Evolutionary conservation across 1,140 invertebrate species (phyloP).

Genomic region (Eriocheir sinensis): DNA sequence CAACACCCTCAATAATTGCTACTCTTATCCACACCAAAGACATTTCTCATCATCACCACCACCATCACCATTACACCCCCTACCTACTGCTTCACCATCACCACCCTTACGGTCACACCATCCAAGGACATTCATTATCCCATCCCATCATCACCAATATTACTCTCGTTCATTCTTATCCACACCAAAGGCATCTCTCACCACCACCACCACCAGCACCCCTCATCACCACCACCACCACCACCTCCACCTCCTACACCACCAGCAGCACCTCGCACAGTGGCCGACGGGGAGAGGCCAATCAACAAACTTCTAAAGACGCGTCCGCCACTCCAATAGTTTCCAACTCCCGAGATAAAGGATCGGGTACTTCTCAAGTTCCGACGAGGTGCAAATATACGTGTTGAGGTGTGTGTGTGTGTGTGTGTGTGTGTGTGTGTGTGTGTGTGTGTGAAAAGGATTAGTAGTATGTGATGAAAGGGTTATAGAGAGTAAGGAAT

Average conservation of each 20-base stretch:
- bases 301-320: conserved; percentile 16
- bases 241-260: background rate
- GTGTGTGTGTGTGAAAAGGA: background rate
- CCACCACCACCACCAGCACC: background rate
- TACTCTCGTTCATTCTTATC: too few relatives aligned
- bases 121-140: too few relatives aligned
- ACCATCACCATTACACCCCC: too few relatives aligned
- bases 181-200: too few relatives aligned
- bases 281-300: background rate
- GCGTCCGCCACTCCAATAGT: background rate
- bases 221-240: background rate
- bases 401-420: background rate
- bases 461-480: background rate
- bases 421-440: background rate
- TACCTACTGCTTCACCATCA: background rate
- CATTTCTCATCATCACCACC: background rate
- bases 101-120: too few relatives aligned
- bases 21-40: too few relatives aligned
- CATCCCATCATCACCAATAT: too few relatives aligned
- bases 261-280: background rate
- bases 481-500: conserved; percentile 11
- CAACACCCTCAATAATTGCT: too few relatives aligned
- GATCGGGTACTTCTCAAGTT: background rate
- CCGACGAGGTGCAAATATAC: background rate
- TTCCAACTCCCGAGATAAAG: conserved; percentile 13